Percentiles rank a stretch among this genome's conserved stretches.
These are phyloP conservation scores for Alces alces DNA, from an alignment of 2,113 vertebrate species.

Conservation along the genomic window DNA sequence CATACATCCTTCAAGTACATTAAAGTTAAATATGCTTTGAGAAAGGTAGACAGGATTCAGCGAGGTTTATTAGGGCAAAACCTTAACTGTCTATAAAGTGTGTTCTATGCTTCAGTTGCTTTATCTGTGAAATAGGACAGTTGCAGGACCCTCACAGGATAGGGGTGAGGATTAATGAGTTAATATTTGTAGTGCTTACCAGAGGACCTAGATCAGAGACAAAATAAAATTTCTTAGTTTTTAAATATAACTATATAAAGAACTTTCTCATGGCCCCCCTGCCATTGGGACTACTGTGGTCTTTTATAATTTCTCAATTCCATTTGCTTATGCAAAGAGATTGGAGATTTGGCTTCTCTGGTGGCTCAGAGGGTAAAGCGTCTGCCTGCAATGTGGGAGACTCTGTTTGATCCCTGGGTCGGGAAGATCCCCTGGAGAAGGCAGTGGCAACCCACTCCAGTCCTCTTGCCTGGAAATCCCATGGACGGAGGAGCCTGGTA, in stretches of 20 bases:
- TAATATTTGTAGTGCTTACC: not conserved
- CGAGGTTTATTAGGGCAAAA: not conserved
- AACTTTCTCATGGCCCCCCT: not conserved
- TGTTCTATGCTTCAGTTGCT: not conserved
- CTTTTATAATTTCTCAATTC: not conserved
- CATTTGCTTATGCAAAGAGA: not conserved
- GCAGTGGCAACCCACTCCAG: not conserved
- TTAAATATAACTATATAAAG: not conserved
- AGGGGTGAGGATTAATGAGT: not conserved
- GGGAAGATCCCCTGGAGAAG: not conserved
- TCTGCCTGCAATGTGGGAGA: not conserved
- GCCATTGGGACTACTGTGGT: not conserved
- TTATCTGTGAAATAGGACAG: not conserved
- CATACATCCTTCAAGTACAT: not conserved
- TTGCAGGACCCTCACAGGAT: not conserved
- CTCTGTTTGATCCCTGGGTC: not conserved
- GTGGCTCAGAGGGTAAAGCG: not conserved
- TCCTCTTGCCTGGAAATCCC: not conserved
- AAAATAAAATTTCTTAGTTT: not conserved
- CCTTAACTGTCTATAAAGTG: not conserved
- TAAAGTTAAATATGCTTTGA: not conserved
- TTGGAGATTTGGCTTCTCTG: not conserved
- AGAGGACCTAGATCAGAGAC: not conserved
- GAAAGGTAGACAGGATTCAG: not conserved
- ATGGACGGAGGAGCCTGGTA: not conserved